Conservation (phyloP, 2,888 invertebrate species). For the Dasysyrphus albostriatus region DNA sequence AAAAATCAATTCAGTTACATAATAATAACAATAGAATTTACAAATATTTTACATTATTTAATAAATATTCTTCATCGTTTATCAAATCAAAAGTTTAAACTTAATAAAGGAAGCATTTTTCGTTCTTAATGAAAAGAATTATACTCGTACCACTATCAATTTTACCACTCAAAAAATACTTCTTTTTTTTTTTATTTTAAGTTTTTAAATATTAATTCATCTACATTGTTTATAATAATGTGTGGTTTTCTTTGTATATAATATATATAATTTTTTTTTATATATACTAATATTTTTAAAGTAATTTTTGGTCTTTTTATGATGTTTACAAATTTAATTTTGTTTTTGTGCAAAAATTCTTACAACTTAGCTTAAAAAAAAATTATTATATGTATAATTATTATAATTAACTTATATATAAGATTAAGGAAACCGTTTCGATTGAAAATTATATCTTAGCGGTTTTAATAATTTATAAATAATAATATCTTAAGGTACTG, state of each 20-base stretch:
- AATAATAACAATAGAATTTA: slow-evolving; percentile 32
- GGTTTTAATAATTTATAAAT: slow-evolving; percentile 19
- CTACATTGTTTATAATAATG: slow-evolving; percentile 67
- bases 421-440: slow-evolving; percentile 69
- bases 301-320: slow-evolving; percentile 70
- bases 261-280: slow-evolving; percentile 53
- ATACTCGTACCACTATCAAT: not conserved
- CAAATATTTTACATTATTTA: slow-evolving; percentile 39
- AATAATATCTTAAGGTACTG: slow-evolving; percentile 72
- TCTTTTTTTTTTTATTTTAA: slow-evolving; percentile 31
- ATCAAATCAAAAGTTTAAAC: not conserved
- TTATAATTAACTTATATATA: slow-evolving; percentile 30
- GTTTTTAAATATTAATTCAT: slow-evolving; percentile 66
- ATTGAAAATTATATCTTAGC: slow-evolving; percentile 62
- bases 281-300: slow-evolving; percentile 59
- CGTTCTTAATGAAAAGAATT: not conserved
- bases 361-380: slow-evolving; percentile 21
- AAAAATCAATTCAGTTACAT: not conserved
- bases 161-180: slow-evolving; percentile 59
- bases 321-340: slow-evolving; percentile 51
- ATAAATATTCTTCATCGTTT: slow-evolving; percentile 36
- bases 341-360: slow-evolving; percentile 30
- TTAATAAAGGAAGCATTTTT: slow-evolving; percentile 19
- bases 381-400: slow-evolving; percentile 3
- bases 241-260: slow-evolving; percentile 68